Percentiles rank a stretch among this genome's conserved stretches.
Conservation (phyloP, 1,140 invertebrate species). For the Akabosia matsudoensis region DNA sequence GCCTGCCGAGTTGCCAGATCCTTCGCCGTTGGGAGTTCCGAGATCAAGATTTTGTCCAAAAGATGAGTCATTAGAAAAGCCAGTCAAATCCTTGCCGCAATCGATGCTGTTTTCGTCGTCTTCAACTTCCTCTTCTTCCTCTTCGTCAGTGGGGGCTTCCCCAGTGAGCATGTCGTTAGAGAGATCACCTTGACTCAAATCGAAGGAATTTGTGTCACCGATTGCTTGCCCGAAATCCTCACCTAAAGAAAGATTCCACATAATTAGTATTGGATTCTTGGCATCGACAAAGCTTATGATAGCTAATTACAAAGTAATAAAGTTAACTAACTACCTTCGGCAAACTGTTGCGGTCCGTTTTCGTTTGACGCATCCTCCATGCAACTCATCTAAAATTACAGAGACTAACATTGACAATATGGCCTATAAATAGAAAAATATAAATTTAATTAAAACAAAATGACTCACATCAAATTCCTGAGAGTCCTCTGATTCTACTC, state of each 20-base stretch:
- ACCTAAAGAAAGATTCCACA: background rate
- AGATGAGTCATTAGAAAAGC: background rate
- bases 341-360: background rate
- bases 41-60: background rate
- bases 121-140: constrained; percentile 36
- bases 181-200: constrained; percentile 3
- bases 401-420: background rate
- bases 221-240: background rate
- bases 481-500: constrained; percentile 44
- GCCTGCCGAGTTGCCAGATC: background rate
- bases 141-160: constrained; percentile 35
- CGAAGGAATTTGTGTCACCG: constrained; percentile 31
- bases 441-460: background rate
- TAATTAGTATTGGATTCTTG: background rate
- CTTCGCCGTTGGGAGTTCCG: background rate
- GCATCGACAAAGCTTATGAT: background rate
- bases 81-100: constrained; percentile 35
- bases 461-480: constrained; percentile 38
- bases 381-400: constrained; percentile 25
- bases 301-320: background rate
- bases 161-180: constrained; percentile 28
- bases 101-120: constrained; percentile 40
- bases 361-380: constrained; percentile 27
- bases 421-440: no score
- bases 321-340: background rate